Evolutionary conservation across 2,113 vertebrate genomes (phyloP), one percentile per base, ranked within the genome.

Genomic region (Pluvialis apricaria): DNA sequence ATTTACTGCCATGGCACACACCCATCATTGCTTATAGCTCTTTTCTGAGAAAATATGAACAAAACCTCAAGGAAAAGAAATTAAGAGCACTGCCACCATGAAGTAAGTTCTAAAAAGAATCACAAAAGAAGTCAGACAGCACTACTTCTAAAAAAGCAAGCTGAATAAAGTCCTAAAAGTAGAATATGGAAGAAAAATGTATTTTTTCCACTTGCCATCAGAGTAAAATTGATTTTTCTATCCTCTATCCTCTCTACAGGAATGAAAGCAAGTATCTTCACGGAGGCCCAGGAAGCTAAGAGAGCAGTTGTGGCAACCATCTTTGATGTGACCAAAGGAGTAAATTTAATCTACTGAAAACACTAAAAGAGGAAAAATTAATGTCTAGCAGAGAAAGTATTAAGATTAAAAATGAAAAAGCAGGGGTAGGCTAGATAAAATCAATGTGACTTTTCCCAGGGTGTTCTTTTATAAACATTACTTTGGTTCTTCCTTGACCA

Each of bases 401-500:
- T 55, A 75, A 86, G 83, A 95, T 86, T 96, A 94, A 95, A 97
- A 88, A 93, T 66, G 71, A 96, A 95, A 96, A 95, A 96, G 62
- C 82, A 85, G 42, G 21, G 45, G 17, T 25, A 95, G 69, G 72
- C 80, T 79, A 90, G 80, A 95, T 96, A 96, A 96, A 95, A 96
- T 95, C 90, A 91, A 84, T 96, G 81, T 42, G 49, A 62, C 52
- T 94, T 97, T 97, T 96, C 95, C 95, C 91, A 89, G 31, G 84
- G 86, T 96, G 84, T 96, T 92, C 73, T 96, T 96, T 95, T 93
- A 91, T 86, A 92, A 95, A 94, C 90, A 94, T 95, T 92, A 93
- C 80, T 95, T 92, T 88, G 65, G 44, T 75, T 89, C 94, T 92
- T 96, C 81, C 91, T 95, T 91, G 65, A 75, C 93, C 89, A 84